Evolutionary conservation across 2,888 invertebrate genomes (phyloP), one percentile per base, ranked within the genome.

Genomic region (Brachyptera putata): DNA sequence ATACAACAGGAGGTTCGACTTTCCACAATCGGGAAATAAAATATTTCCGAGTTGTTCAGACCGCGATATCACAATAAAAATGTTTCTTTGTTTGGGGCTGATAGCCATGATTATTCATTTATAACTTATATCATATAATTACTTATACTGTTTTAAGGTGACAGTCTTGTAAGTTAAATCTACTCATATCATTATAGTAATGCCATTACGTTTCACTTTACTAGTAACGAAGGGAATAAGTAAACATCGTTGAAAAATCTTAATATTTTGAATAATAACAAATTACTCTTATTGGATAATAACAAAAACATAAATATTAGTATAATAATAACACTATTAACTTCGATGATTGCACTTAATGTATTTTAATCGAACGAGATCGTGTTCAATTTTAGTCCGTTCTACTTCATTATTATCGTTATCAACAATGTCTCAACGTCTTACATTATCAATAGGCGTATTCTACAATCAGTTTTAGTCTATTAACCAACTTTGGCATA

Each of bases 271-370:
- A 53, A 53, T 34, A 36, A 53, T 53, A 53, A 53, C 53, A n/a
- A n/a, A 53, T 53, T 53, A 53, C 53, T 53, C 36, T 34, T 22
- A 53, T 53, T 16, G 34, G 34, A 34, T 53, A 53, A 36, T 53
- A 53, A 53, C 53, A 53, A 53, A 53, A 53, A 53, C 53, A 53
- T 53, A 53, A 53, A 53, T 53, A 53, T 53, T 34, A 50, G 46
- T 57, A 46, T 37, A 43, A 14, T 59, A 53, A 43, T 56, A 48
- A 58, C 48, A 58, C 49, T 48, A 58, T 61, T 46, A 63, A 61
- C 62, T 62, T 66, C 61, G 64, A 60, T 65, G 66, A 66, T 66
- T 66, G 64, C 66, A 66, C 66, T 61, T 66, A 53, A 53, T 53
- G 21, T 53, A 43, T 18, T 21, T 43, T n/a, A n/a, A n/a, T n/a